These are phyloP conservation scores for Drosophila aldrichi DNA, from an alignment of 2,888 invertebrate species.

Conservation along the genomic window DNA sequence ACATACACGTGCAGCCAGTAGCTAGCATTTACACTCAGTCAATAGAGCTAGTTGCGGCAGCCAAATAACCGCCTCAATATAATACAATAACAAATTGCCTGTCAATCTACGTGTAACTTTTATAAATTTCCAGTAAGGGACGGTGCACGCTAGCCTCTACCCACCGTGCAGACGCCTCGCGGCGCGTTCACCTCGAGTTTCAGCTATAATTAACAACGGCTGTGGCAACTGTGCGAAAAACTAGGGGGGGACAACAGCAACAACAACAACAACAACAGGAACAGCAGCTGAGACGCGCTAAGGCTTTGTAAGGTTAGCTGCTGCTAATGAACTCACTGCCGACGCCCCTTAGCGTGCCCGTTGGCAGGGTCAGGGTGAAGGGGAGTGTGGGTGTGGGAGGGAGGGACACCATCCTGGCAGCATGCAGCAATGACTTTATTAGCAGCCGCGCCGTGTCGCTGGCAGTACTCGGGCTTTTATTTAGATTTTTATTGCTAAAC, in stretches of 20 bases:
- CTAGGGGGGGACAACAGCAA: constrained; percentile 24
- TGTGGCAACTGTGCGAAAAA: constrained; percentile 51
- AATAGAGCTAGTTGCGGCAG: constrained; percentile 52
- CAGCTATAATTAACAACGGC: constrained; percentile 70
- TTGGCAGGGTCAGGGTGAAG: constrained; percentile 18
- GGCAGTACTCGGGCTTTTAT: constrained; percentile 54
- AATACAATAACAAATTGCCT: constrained; percentile 77
- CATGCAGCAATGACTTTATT: constrained; percentile 77
- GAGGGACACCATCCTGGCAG: constrained; percentile 32
- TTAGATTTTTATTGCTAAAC: constrained; percentile 79
- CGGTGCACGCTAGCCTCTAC: constrained; percentile 18
- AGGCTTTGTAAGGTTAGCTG: constrained; percentile 63
- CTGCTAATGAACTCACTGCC: constrained; percentile 59
- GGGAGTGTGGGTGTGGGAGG: background rate
- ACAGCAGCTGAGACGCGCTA: constrained; percentile 6
- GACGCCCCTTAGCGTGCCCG: constrained; percentile 53
- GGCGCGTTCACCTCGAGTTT: constrained; percentile 45
- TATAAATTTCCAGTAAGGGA: constrained; percentile 70
- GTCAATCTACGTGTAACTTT: constrained; percentile 82
- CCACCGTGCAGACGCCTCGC: constrained; percentile 31
- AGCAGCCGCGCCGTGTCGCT: constrained; percentile 52
- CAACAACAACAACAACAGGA: constrained; percentile 1
- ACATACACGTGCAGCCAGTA: constrained; percentile 17
- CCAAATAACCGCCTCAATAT: constrained; percentile 64
- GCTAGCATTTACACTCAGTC: constrained; percentile 46